A percentile compares a stretch with the other conserved stretches of the same genome.
phyloP scores from a whole-genome alignment of 2,113 vertebrate genomes.

The Alces alces region DNA sequence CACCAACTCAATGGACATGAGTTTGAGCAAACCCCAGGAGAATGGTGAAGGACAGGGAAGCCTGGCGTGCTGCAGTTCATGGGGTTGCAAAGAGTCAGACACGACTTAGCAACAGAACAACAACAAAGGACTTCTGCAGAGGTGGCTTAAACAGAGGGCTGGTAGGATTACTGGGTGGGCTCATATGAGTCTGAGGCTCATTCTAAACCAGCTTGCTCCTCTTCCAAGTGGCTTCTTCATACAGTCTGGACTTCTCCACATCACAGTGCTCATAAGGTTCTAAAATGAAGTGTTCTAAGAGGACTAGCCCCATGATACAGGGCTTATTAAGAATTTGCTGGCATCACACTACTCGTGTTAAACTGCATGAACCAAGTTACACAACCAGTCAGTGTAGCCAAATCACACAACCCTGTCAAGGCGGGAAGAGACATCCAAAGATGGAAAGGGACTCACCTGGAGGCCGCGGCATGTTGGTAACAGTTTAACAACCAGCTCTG shows the following conservation, averaged over 20 bases:
- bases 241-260: not conserved
- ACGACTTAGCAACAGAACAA: not conserved
- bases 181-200: not conserved
- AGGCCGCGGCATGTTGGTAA: not conserved
- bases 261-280: not conserved
- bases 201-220: not conserved
- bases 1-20: not conserved
- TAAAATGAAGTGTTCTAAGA: not conserved
- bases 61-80: not conserved
- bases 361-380: not conserved
- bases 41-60: not conserved
- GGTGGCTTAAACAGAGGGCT: not conserved
- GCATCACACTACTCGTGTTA: not conserved
- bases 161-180: not conserved
- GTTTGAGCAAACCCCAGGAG: not conserved
- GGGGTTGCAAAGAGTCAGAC: not conserved
- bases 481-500: not conserved
- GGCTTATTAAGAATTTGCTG: not conserved
- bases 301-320: not conserved
- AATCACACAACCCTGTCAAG: not conserved
- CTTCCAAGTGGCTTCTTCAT: not conserved
- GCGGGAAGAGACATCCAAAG: not conserved
- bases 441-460: not conserved
- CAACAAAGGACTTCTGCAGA: not conserved
- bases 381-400: not conserved